Evolutionary conservation across 2,888 invertebrate species (phyloP).

Genomic region (Drosophila picticornis): DNA sequence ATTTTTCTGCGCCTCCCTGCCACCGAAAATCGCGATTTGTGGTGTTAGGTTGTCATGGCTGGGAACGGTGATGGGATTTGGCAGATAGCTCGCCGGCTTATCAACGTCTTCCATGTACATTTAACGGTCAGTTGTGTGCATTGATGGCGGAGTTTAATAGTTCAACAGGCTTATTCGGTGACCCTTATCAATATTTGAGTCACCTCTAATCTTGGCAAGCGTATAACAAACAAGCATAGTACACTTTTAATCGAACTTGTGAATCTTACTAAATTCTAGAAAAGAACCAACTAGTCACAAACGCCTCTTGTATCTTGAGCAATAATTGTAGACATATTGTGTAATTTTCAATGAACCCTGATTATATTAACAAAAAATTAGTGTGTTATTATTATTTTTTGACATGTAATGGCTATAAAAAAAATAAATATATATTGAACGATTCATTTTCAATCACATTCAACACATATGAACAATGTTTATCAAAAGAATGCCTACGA

Average conservation of each 20-base stretch:
- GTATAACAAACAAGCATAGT: background rate
- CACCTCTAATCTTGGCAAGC: slow-evolving; percentile 29
- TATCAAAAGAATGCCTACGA: background rate
- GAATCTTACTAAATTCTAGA: background rate
- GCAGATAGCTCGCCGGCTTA: slow-evolving; percentile 32
- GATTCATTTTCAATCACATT: too few relatives aligned
- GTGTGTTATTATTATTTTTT: background rate
- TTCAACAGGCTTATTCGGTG: slow-evolving; percentile 47
- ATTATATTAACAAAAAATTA: background rate
- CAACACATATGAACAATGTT: background rate
- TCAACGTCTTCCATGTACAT: slow-evolving; percentile 34
- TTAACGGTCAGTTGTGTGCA: slow-evolving; percentile 33
- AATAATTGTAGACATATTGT: background rate
- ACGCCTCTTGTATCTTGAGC: background rate
- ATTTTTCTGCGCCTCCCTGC: background rate
- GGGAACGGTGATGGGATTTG: slow-evolving; percentile 28
- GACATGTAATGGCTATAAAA: too few relatives aligned
- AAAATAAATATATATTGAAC: too few relatives aligned
- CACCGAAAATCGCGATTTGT: slow-evolving; percentile 20
- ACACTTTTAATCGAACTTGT: slow-evolving; percentile 2
- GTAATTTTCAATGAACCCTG: background rate
- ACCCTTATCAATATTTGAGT: slow-evolving; percentile 53
- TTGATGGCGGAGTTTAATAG: slow-evolving; percentile 46
- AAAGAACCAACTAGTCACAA: background rate
- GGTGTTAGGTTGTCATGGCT: background rate